These are phyloP conservation scores for Oncorhynchus gorbuscha DNA, from an alignment of 2,113 vertebrate genomes.

Conservation along the genomic window DNA sequence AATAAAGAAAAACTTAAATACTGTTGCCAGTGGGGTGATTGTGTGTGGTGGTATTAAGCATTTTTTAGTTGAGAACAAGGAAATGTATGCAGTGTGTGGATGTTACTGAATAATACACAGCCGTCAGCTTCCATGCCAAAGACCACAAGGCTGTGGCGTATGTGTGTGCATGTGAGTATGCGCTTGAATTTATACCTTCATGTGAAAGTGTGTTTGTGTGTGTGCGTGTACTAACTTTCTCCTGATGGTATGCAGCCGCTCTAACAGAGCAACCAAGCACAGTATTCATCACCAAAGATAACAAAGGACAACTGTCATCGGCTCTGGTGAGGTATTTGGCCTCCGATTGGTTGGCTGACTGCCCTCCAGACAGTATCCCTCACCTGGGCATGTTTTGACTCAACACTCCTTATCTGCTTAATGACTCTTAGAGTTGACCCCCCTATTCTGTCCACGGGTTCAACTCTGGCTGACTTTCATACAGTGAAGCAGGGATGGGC, in stretches of 20 bases:
- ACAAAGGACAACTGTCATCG: neutral
- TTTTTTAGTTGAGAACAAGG: neutral
- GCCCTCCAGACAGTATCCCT: no score
- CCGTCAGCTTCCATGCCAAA: conserved; percentile 1
- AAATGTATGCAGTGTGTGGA: neutral
- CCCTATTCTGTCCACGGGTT: no score
- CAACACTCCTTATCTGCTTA: neutral
- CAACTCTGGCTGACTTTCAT: no score
- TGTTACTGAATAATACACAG: no score
- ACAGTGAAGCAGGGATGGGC: no score
- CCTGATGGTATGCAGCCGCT: neutral
- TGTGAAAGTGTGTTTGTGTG: neutral
- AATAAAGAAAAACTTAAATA: no score
- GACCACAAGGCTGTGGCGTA: neutral
- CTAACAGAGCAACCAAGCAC: neutral
- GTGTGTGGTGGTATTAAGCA: neutral
- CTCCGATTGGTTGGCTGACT: neutral
- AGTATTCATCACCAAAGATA: neutral
- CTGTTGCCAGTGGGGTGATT: no score
- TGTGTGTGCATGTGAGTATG: neutral
- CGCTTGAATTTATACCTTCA: neutral
- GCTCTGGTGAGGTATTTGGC: neutral
- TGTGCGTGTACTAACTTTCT: neutral
- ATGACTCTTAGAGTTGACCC: neutral
- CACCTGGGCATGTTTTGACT: neutral